Percentiles rank a stretch among this genome's conserved stretches.
Evolutionary conservation across 1,140 invertebrate genomes (phyloP).

Genomic region (Geopemphigus sp.): DNA sequence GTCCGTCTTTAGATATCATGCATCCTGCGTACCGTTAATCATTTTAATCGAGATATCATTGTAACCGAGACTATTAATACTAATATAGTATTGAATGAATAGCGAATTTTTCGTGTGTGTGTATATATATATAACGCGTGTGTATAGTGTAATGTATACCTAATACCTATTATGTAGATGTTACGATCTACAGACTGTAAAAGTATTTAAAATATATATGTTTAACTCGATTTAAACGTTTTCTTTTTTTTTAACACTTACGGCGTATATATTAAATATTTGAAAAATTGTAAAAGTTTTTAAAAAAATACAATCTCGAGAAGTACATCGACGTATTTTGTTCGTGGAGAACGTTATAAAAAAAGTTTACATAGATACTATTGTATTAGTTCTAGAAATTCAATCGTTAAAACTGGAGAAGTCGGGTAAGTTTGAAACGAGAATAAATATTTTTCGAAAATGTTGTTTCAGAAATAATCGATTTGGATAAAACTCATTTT

Average conservation of each 20-base stretch:
- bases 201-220: neutral
- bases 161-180: neutral
- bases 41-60: conserved; percentile 35
- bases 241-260: no score
- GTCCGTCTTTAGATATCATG: neutral
- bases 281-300: neutral
- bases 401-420: no score
- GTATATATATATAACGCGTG: neutral
- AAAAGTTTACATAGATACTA: neutral
- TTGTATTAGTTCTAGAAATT: no score
- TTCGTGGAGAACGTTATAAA: neutral
- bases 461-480: no score
- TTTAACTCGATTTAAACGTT: neutral
- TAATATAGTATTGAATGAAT: neutral
- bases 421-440: no score
- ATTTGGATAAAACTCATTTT: no score
- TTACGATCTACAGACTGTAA: neutral
- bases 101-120: neutral
- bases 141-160: neutral
- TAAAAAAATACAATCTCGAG: neutral
- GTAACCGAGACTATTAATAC: neutral
- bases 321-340: neutral
- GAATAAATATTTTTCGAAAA: no score
- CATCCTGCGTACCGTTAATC: neutral
- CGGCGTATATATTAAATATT: no score